phyloP scores from a whole-genome alignment of 2,113 vertebrate genomes.

The Cyprinus carpio region DNA sequence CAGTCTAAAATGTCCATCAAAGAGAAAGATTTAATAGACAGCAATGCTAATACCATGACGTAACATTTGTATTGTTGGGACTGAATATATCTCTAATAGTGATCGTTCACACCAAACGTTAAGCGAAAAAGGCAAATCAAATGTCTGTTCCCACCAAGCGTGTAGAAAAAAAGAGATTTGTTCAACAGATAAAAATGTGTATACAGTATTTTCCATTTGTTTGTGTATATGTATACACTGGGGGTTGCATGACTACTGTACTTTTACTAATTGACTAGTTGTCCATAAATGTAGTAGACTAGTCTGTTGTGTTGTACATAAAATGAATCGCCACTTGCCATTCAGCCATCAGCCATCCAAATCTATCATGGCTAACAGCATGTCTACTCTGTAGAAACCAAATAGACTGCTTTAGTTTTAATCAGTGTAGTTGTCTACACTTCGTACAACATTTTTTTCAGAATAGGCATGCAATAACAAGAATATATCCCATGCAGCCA shows the following conservation, averaged over 20 bases:
- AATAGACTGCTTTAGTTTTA: background rate
- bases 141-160: background rate
- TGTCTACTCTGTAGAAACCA: too few relatives aligned
- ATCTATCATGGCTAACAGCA: background rate
- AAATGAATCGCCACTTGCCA: background rate
- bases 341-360: background rate
- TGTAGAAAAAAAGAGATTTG: background rate
- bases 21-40: constrained; percentile 61
- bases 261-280: background rate
- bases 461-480: background rate
- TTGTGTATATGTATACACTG: background rate
- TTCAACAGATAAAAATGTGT: background rate
- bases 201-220: background rate
- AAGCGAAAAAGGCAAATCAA: background rate
- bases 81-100: background rate
- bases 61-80: constrained; percentile 51
- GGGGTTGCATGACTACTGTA: background rate
- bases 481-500: background rate
- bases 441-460: background rate
- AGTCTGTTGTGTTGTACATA: background rate
- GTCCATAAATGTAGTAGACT: background rate
- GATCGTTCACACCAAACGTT: background rate
- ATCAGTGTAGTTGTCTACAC: background rate
- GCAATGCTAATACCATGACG: constrained; percentile 41
- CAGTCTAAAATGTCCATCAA: constrained; percentile 71